Evolutionary conservation across 2,888 invertebrate species (phyloP), one percentile per base, ranked within the genome.

Genomic region (Alviniconcha strummeri): DNA sequence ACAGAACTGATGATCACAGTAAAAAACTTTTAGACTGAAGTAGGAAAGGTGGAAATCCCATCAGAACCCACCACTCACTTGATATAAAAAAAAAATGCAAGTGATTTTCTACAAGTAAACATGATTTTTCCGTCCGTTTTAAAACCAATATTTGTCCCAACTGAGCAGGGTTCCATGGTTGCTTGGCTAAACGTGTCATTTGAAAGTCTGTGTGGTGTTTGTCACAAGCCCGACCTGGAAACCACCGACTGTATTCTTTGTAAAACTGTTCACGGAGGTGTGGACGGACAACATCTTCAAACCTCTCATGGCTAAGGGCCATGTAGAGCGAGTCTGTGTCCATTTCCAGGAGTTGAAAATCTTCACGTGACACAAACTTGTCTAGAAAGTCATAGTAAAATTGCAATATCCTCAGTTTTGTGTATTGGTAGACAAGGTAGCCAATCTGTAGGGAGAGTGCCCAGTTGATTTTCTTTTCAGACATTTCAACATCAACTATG

Each of bases 341-440:
- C 85, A 88, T 86, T 74, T 87, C 84, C 69, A 84, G 85, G 36
- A 84, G 85, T 60, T 87, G 85, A 69, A 85, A 88, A 55, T 85
- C 80, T 0, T 78, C 19, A 4, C 88, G 79, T 60, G 86, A 85
- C n/a, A 89, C 84, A 72, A 82, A 88, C 52, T 77, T 75, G 72
- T 89, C 87, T 84, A 87, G 83, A 56, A 86, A 87, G 72, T 89
- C 88, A 79, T 82, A 87, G 75, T 87, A 86, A 74, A 87, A 89
- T 76, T 88, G 82, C 11, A 88, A 82, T 86, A 88, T 88, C 17
- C 85, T 85, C 15, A 87, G 84, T 74, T 88, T 88, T 1, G 88
- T 89, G 69, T 87, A 87, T 64, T 89, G 86, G 36, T 87, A 81
- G 11, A 89, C 86, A 75, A 86, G 87, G 74, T 85, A 87, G 0